These are phyloP conservation scores for Dendropsophus ebraccatus DNA, from an alignment of 2,113 vertebrate species.

Conservation along the genomic window DNA sequence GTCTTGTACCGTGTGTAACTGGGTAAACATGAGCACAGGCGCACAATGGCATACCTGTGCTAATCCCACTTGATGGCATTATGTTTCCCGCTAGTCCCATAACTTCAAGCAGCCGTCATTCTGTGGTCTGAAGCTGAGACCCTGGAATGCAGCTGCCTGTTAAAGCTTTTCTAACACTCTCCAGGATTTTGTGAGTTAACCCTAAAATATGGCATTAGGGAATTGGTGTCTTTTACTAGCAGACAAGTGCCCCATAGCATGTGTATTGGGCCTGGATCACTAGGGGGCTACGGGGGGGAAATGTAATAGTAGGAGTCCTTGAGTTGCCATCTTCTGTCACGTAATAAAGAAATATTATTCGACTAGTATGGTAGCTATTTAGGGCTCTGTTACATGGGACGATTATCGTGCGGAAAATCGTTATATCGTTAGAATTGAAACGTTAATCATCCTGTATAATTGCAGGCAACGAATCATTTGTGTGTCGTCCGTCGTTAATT, in stretches of 20 bases:
- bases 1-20: neutral
- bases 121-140: slow-evolving; percentile 7
- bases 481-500: too few species aligned
- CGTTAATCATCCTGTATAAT: too few species aligned
- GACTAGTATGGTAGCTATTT: too few species aligned
- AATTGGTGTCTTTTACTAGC: neutral
- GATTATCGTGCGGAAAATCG: too few species aligned
- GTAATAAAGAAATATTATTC: neutral
- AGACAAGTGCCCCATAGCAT: neutral
- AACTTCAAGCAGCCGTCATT: slow-evolving; percentile 33
- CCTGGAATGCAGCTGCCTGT: slow-evolving; percentile 13
- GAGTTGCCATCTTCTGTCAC: neutral
- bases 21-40: slow-evolving; percentile 3
- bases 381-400: too few species aligned
- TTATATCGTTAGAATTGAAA: too few species aligned
- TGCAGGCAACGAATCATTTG: too few species aligned
- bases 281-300: neutral
- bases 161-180: slow-evolving; percentile 16
- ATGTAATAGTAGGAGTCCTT: neutral
- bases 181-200: slow-evolving; percentile 23
- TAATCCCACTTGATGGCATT: slow-evolving; percentile 27
- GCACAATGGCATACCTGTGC: slow-evolving; percentile 19
- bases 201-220: neutral
- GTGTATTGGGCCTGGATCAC: neutral
- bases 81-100: slow-evolving; percentile 27